These are phyloP conservation scores for Elachura formosa DNA, from an alignment of 2,113 vertebrate genomes.

Conservation along the genomic window DNA sequence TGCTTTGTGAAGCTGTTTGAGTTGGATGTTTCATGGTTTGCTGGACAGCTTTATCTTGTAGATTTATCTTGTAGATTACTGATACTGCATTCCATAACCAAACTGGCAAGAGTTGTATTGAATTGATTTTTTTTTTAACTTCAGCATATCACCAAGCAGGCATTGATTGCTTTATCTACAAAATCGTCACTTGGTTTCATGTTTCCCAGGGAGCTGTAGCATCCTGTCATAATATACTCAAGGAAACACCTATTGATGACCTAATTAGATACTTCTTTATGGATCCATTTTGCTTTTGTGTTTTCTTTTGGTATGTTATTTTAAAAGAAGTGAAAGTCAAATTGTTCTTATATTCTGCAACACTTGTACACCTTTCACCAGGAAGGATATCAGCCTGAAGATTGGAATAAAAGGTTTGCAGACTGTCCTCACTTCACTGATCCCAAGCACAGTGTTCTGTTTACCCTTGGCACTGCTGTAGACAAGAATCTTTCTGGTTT, in stretches of 20 bases:
- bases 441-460: neutral
- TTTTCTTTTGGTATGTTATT: neutral
- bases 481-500: neutral
- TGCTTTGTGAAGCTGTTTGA: neutral
- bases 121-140: neutral
- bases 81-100: neutral
- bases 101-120: neutral
- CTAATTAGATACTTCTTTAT: neutral
- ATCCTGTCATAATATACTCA: neutral
- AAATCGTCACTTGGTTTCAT: neutral
- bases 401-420: neutral
- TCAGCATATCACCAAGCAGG: neutral
- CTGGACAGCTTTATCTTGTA: neutral
- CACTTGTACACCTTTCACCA: neutral
- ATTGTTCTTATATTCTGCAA: neutral
- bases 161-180: neutral
- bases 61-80: neutral
- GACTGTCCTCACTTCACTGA: neutral
- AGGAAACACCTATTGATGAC: neutral
- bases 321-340: neutral
- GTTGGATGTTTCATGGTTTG: neutral
- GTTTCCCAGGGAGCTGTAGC: neutral
- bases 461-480: neutral
- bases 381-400: neutral
- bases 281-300: neutral